These are phyloP conservation scores for Apis cerana DNA, from an alignment of 1,140 invertebrate genomes.

Conservation along the genomic window DNA sequence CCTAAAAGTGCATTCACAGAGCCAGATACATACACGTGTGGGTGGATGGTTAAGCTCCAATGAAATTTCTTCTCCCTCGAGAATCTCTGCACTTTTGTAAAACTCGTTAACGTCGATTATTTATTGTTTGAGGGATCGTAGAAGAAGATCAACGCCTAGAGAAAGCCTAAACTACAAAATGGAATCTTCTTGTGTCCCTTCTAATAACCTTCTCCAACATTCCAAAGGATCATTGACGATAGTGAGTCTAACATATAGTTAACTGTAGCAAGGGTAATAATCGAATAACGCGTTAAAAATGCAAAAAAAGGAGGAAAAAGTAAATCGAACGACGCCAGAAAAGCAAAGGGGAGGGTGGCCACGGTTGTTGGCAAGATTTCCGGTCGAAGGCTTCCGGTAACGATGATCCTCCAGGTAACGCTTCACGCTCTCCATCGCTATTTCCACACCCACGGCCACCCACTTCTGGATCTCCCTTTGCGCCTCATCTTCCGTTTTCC, in stretches of 20 bases:
- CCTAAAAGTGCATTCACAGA: background rate
- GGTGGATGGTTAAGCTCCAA: conserved; percentile 31
- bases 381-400: conserved; percentile 63
- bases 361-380: conserved; percentile 60
- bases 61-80: conserved; percentile 41
- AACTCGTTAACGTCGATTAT: no score
- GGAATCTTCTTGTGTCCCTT: no score
- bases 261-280: background rate
- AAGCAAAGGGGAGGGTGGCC: background rate
- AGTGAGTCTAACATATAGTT: background rate
- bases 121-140: no score
- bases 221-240: no score
- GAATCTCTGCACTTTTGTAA: no score
- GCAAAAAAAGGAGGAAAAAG: conserved; percentile 25
- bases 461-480: background rate
- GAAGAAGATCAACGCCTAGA: no score
- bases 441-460: background rate
- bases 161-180: no score
- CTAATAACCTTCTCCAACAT: no score
- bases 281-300: background rate
- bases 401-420: conserved; percentile 61
- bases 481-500: conserved; percentile 48
- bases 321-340: conserved; percentile 49
- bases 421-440: conserved; percentile 1
- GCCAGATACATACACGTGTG: no score